Evolutionary conservation across 2,888 invertebrate species (phyloP).

Genomic region (Trissolcus brochymenae): DNA sequence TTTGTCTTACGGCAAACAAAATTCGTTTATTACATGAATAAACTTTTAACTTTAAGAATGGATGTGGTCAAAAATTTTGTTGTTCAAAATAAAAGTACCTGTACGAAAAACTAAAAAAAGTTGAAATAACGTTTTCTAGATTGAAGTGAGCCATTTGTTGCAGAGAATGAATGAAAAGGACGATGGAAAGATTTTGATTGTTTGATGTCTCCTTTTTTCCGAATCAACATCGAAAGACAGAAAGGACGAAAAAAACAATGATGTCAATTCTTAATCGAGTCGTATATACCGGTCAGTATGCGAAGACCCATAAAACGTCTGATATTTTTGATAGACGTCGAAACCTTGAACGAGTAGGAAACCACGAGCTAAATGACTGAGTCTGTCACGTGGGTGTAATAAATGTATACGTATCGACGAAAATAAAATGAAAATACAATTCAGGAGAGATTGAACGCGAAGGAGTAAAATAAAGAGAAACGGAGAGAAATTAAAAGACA

Average conservation of each 20-base stretch:
- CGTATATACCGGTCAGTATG: slow-evolving; percentile 20
- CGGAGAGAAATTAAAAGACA: slow-evolving; percentile 46
- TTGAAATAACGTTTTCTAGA: too few species aligned
- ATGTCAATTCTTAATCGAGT: slow-evolving; percentile 50
- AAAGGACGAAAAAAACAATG: slow-evolving; percentile 41
- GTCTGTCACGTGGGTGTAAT: slow-evolving; percentile 57
- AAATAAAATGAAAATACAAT: slow-evolving; percentile 53
- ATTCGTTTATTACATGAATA: too few species aligned
- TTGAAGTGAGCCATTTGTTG: too few species aligned
- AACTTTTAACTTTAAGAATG: too few species aligned
- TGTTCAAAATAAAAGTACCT: too few species aligned
- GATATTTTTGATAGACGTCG: slow-evolving; percentile 55
- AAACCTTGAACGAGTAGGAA: slow-evolving; percentile 56
- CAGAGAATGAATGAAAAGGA: too few species aligned
- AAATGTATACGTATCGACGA: slow-evolving; percentile 57
- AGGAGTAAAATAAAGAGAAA: slow-evolving; percentile 48
- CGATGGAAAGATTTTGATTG: too few species aligned
- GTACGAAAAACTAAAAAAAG: too few species aligned
- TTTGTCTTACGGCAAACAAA: too few species aligned
- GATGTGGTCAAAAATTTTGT: too few species aligned
- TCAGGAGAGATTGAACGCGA: slow-evolving; percentile 48
- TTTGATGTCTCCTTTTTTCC: slow-evolving; percentile 33
- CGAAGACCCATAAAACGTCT: slow-evolving; percentile 49
- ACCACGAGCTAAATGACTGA: slow-evolving; percentile 52
- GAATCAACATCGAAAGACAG: slow-evolving; percentile 35